These are phyloP conservation scores for Yponomeuta plumbellus DNA, from an alignment of 2,888 invertebrate genomes.

Conservation along the genomic window DNA sequence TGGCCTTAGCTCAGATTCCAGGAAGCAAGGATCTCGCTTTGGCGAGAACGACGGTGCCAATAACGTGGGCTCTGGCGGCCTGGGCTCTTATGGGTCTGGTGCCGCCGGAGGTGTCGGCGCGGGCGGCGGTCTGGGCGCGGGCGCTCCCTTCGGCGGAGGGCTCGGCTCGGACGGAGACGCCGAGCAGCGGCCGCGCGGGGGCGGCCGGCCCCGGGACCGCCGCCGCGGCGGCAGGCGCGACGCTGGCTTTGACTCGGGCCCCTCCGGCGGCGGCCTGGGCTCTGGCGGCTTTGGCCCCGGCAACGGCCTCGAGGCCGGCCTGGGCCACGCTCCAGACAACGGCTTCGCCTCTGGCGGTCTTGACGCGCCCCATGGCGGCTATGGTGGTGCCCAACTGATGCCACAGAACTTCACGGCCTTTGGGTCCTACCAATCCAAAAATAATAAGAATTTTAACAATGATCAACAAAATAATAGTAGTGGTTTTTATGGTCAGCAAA, in stretches of 20 bases:
- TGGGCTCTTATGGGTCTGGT: conserved; percentile 36
- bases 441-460: conserved; percentile 35
- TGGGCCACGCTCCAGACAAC: conserved; percentile 34
- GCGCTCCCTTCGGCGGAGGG: conserved; percentile 31
- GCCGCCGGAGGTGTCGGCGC: conserved; percentile 30
- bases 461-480: conserved; percentile 24
- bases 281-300: conserved; percentile 17
- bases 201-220: conserved; percentile 27
- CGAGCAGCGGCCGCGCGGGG: background rate
- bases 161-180: conserved; percentile 28
- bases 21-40: conserved; percentile 54
- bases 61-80: conserved; percentile 34
- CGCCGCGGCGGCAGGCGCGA: conserved; percentile 30
- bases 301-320: conserved; percentile 39
- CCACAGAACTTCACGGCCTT: conserved; percentile 68
- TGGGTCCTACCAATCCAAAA: conserved; percentile 60
- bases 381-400: conserved; percentile 47
- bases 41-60: conserved; percentile 38
- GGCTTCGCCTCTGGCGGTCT: conserved; percentile 60
- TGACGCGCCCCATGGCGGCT: conserved; percentile 64
- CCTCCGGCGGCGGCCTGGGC: conserved; percentile 44
- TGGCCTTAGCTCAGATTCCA: conserved; percentile 69
- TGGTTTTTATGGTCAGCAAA: conserved; percentile 39
- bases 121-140: conserved; percentile 23
- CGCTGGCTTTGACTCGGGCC: conserved; percentile 39